These are phyloP conservation scores for Calameuta filiformis DNA, from an alignment of 2,888 invertebrate genomes.

Conservation along the genomic window DNA sequence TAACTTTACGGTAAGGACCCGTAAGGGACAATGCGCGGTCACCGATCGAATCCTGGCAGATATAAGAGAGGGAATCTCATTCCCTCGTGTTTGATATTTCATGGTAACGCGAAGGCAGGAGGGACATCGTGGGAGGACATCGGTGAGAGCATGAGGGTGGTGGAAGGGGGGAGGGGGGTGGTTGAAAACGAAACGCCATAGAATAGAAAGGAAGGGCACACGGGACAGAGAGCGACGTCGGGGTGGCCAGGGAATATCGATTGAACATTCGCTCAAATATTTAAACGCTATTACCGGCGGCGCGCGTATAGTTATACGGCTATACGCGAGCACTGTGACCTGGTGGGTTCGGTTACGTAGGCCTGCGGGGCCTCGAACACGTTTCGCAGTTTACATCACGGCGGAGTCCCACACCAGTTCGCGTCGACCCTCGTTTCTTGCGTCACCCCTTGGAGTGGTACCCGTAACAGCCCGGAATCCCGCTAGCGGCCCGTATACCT, in stretches of 20 bases:
- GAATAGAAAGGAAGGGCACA: constrained; percentile 21
- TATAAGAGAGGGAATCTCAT: constrained; percentile 47
- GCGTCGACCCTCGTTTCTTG: background rate
- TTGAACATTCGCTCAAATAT: constrained; percentile 62
- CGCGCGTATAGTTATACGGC: constrained; percentile 13
- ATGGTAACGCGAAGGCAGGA: constrained; percentile 42
- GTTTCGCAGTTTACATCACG: background rate
- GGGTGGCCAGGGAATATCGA: constrained; percentile 53
- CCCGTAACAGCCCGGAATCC: background rate
- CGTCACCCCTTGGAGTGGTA: background rate
- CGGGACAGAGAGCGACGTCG: constrained; percentile 22
- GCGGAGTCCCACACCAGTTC: background rate
- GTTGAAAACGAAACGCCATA: constrained; percentile 22
- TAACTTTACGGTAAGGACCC: background rate
- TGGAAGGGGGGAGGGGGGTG: constrained; percentile 15
- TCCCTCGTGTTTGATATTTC: constrained; percentile 55
- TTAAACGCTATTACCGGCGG: constrained; percentile 59
- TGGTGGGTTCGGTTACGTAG: background rate
- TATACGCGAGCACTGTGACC: background rate
- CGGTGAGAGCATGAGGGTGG: background rate
- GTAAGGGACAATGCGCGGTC: background rate
- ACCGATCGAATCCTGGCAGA: background rate
- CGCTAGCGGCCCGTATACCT: background rate
- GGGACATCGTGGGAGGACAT: constrained; percentile 23
- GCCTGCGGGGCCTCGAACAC: background rate